Evolutionary conservation across 2,888 invertebrate species (phyloP), one percentile per base, ranked within the genome.

Genomic region (Fragum fragum): DNA sequence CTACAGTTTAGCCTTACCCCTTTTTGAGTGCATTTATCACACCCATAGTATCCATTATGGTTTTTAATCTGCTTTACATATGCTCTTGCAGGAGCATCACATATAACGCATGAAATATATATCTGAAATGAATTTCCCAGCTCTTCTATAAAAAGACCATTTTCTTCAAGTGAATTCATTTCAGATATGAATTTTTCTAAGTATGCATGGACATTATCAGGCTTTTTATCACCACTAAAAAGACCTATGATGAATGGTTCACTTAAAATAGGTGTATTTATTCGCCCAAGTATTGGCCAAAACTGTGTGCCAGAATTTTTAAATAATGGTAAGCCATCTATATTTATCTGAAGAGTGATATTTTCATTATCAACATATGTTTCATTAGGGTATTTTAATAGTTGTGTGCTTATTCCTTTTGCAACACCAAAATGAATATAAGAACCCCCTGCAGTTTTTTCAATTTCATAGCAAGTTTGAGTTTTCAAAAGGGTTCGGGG

Each of bases 11-110:
- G 26, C 73, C 79, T 83, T 6, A 14, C 47, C 9, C 88, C 85
- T 55, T 52, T 69, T 72, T 83, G 72, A 1, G 18, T 53, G 85
- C 91, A 93, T 77, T 87, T 90, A 18, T 90, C 89, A 85, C 92
- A 92, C 18, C 90, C 89, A 85, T 84, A 81, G 84, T 90, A 91
- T 1, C 90, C 92, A 76, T 73, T 89, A 73, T 91, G 90, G 7
- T 87, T 85, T 81, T 91, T 91, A 16, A 79, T 57, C n/a, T 79
- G 66, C 53, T 90, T 90, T 6, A 93, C 82, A 87, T 86, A 90
- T 21, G 87, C 82, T 79, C 90, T 81, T 2, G 92, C 92, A 29
- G 91, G 91, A 28, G 91, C 81, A 87, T 93, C 92, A 85, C 92
- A 91, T 14, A 91, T 80, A 66, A 92, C 73, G 53, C 70, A 76